Evolutionary conservation across 1,140 invertebrate species (phyloP).

Genomic region (Drosophila erecta): DNA sequence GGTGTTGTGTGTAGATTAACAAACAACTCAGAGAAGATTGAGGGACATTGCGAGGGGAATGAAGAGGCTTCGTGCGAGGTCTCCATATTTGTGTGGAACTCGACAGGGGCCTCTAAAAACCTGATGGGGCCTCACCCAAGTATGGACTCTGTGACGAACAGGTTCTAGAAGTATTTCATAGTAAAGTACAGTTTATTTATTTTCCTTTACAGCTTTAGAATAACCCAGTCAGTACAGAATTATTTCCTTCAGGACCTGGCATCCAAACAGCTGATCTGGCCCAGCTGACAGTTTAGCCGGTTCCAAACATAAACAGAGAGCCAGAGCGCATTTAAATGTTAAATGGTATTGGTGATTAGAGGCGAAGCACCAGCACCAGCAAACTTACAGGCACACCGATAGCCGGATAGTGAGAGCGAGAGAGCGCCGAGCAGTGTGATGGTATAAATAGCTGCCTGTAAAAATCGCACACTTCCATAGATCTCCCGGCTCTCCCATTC

Average conservation of each 20-base stretch:
- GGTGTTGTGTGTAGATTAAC: conserved; percentile 1
- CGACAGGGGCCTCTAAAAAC: conserved; percentile 4
- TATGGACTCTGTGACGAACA: conserved; percentile 42
- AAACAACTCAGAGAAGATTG: conserved; percentile 8
- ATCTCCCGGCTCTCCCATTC: background rate
- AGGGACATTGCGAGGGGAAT: background rate
- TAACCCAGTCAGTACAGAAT: background rate
- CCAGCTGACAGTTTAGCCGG: conserved; percentile 27
- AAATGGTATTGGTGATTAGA: conserved; percentile 42
- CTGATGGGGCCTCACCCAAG: conserved; percentile 7
- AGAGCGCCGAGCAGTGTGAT: conserved; percentile 25
- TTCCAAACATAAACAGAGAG: conserved; percentile 60
- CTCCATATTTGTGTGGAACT: background rate
- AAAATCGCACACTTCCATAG: conserved; percentile 27
- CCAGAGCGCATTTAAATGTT: conserved; percentile 22
- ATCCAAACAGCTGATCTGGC: background rate
- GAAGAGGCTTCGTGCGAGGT: background rate
- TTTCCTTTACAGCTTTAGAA: background rate
- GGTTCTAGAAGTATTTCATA: background rate
- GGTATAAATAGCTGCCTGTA: conserved; percentile 33
- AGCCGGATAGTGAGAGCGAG: conserved; percentile 10
- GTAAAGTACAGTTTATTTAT: conserved; percentile 5
- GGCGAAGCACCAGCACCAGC: background rate
- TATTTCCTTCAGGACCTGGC: background rate
- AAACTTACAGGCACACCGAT: background rate